Base-by-base conservation (phyloP, 2,888 invertebrate species). In the Beris morrisii region DNA sequence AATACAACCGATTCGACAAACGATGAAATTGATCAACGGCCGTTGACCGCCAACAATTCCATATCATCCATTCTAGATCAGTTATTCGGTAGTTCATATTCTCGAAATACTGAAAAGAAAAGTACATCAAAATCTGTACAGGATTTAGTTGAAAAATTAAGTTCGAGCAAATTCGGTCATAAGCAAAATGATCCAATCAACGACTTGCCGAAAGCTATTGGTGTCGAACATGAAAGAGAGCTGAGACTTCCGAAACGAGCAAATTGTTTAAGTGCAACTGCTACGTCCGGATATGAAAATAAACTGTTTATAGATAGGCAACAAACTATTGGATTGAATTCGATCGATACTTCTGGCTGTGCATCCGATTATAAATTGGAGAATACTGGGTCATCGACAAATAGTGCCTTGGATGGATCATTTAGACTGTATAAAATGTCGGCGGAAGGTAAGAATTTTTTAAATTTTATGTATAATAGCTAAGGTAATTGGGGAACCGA, bases 401-500 rank as follows among this genome's bases (percentile, higher is more conserved):
- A 67, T 64, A 67, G 66, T 65, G 69, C 69, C 69, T 67, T 71
- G 57, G 71, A 70, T 64, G 68, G 65, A 64, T 67, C 71, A 53
- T 70, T 67, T 64, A 65, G 71, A 43, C 54, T 71, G 7, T 71
- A 70, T 57, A 70, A 71, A 69, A 70, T 70, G 70, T 57, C 71
- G 45, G 55, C 70, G 31, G 71, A 71, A 64, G 71, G 71, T 70
- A 65, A 67, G 63, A 6, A 38, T n/a, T 58, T 45, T 13, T 50
- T 32, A 38, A 38, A 3, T 44, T 44, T 12, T n/a, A 44, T n/a
- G 44, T 12, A 44, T 44, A 9, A 44, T 12, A 44, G 9, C 44
- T 44, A 22, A 22, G 22, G 22, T 22, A 22, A 22, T 22, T 22
- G 22, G 22, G 3, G 22, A 22, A 2, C 22, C 22, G 22, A 22